Evolutionary conservation across 2,797 vertebrate genomes (phyloP).

Genomic region (Epinephelus coioides): DNA sequence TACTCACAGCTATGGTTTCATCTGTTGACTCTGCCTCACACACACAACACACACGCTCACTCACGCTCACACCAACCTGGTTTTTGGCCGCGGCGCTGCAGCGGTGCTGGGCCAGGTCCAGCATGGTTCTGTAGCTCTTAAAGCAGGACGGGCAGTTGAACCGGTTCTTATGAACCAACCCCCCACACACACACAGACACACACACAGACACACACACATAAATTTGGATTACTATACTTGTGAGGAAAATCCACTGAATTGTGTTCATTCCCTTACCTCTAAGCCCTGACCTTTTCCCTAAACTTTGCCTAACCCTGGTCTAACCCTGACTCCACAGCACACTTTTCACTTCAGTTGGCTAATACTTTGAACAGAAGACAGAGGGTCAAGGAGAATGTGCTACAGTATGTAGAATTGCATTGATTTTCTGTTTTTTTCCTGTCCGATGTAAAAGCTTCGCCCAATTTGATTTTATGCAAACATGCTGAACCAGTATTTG

Average conservation of each 20-base stretch:
- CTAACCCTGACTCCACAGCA: constrained; percentile 53
- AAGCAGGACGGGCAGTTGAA: constrained; percentile 86
- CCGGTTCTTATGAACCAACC: constrained; percentile 83
- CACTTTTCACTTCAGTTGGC: constrained; percentile 5
- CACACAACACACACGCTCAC: constrained; percentile 42
- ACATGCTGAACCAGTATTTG: too few species aligned
- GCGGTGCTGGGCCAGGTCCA: constrained; percentile 86
- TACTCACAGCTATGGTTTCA: constrained; percentile 27
- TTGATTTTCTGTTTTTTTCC: too few species aligned
- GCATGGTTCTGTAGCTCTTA: constrained; percentile 87
- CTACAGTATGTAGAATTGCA: not conserved
- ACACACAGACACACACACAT: constrained; percentile 63
- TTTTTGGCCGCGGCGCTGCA: constrained; percentile 85
- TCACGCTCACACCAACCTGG: constrained; percentile 84
- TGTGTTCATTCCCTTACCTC: constrained; percentile 28
- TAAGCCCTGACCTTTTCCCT: constrained; percentile 66
- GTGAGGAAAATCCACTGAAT: constrained; percentile 50
- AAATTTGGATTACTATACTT: constrained; percentile 77
- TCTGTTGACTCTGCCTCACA: constrained; percentile 27
- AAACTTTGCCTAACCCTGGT: constrained; percentile 68
- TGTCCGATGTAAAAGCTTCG: too few species aligned
- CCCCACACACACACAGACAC: constrained; percentile 37
- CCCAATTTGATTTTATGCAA: too few species aligned
- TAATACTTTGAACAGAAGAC: constrained; percentile 10
- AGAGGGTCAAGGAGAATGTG: constrained; percentile 21